Base-by-base conservation (phyloP, 2,888 invertebrate species). In the Lycia hirtaria region DNA sequence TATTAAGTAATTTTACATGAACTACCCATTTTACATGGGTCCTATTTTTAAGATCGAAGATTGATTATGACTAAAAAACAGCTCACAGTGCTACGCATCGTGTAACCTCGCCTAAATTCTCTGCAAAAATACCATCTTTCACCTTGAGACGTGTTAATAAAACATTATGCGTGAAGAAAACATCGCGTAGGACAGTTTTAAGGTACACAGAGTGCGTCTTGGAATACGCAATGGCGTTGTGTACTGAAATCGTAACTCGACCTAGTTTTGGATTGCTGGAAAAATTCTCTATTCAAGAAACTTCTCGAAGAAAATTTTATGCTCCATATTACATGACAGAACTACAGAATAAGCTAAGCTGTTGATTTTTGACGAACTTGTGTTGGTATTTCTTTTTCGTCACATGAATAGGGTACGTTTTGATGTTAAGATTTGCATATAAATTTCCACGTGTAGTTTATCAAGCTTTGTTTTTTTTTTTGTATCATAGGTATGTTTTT, bases 61-160 rank as follows among this genome's bases (percentile, higher is more conserved):
- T n/a, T n/a, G n/a, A n/a, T n/a, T n/a, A n/a, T n/a, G n/a, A n/a
- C n/a, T n/a, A n/a, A n/a, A 17, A 12, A 10, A 30, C 1, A 7
- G 7, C 0, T 30, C 26, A 38, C 37, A 20, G 30, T 14, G 24
- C 47, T 47, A 48, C 41, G 28, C 26, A 28, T 4, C 45, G 37
- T 32, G 17, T 38, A 10, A 35, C 49, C 28, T 6, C 12, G 33
- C 37, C 20, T 45, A 59, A 58, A 59, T 65, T 56, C 33, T 17
- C 32, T 26, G 37, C 45, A 32, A 54, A 52, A 52, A 50, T 47
- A 41, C 48, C 52, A 56, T 58, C 48, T 50, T 56, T 60, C 53
- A 56, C 48, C 33, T 51, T 51, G 51, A 55, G 38, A 61, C 49
- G 45, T 56, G 63, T 60, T 56, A 60, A 58, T 62, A 62, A 62